A percentile compares a stretch with the other conserved stretches of the same genome.
Conservation (phyloP, 2,888 invertebrate genomes). For the Netelia virgata region DNA sequence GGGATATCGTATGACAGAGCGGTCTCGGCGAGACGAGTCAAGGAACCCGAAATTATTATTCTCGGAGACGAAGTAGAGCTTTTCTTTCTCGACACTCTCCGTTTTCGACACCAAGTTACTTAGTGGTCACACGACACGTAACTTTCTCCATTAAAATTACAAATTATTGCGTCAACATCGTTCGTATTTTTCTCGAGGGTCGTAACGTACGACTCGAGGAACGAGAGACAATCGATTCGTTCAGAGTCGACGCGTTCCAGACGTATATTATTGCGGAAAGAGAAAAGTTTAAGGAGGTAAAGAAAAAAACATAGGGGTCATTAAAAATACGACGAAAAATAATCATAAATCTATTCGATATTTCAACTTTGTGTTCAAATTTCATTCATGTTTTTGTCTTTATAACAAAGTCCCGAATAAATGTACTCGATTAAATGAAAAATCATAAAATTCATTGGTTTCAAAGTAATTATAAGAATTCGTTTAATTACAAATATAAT, state of each 20-base stretch:
- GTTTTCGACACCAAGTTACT: slow-evolving; percentile 31
- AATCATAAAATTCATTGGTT: no score
- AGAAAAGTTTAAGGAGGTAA: not conserved
- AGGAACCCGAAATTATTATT: slow-evolving; percentile 27
- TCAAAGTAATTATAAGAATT: no score
- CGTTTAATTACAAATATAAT: no score
- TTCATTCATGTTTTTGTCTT: no score
- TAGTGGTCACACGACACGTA: slow-evolving; percentile 19
- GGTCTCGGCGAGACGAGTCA: slow-evolving; percentile 25
- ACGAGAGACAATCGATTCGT: slow-evolving; percentile 51
- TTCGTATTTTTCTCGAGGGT: slow-evolving; percentile 23
- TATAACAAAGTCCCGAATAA: not conserved
- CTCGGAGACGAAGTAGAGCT: slow-evolving; percentile 10
- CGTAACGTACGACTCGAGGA: slow-evolving; percentile 13
- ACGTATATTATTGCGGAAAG: not conserved
- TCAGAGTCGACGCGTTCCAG: slow-evolving; percentile 45
- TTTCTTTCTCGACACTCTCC: slow-evolving; percentile 10
- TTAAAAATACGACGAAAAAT: not conserved
- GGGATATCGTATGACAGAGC: slow-evolving; percentile 72
- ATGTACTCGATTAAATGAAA: no score
- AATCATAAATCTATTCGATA: not conserved
- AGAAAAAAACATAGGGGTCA: not conserved
- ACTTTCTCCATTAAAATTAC: slow-evolving; percentile 43
- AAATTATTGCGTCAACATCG: slow-evolving; percentile 54
- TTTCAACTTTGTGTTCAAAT: no score